Base-by-base conservation (phyloP, 1,140 invertebrate genomes). In the Ips typographus region DNA sequence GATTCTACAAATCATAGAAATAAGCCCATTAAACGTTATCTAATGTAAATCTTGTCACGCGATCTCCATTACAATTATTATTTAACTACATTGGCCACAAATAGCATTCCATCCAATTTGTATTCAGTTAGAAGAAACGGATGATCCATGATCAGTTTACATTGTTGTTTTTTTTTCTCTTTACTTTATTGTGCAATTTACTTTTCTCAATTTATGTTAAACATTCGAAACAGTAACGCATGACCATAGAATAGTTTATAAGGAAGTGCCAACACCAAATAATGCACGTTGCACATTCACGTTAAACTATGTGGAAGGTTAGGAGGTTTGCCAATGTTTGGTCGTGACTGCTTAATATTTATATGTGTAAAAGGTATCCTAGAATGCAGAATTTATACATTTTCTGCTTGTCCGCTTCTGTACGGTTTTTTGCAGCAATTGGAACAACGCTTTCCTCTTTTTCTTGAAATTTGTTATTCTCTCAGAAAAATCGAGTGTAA, bases 291-390 rank as follows among this genome's bases (percentile, higher is more conserved):
- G 42, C 52, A 39, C 51, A 57, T 44, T 56, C 51, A 39, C 51
- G 40, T 55, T 59, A 40, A 65, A 38, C 63, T 56, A 65, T 65
- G 63, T 65, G 51, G 53, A 65, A 65, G 63, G 51, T 65, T 63
- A 63, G 61, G 44, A 57, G 63, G 51, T 65, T 65, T 43, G 63
- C 63, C 63, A 44, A 57, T 65, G 63, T 65, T 56, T 47, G 37
- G 42, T 65, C 63, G 63, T 65, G 63, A 65, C 63, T 57, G 47
- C 63, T 65, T 56, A 65, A 65, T 65, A 65, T 65, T 65, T 65
- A 65, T 65, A 65, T 65, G 63, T 65, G 63, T 55, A 65, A 65
- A 65, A 65, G 51, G 57, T 65, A 42, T 56, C 63, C 63, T 44
- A 65, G 53, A 65, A 65, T 65, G 63, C 47, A 37, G 53, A 65